A percentile compares a stretch with the other conserved stretches of the same genome.
Conservation (phyloP, 2,113 vertebrate genomes). For the Neolamprologus devosi region DNA sequence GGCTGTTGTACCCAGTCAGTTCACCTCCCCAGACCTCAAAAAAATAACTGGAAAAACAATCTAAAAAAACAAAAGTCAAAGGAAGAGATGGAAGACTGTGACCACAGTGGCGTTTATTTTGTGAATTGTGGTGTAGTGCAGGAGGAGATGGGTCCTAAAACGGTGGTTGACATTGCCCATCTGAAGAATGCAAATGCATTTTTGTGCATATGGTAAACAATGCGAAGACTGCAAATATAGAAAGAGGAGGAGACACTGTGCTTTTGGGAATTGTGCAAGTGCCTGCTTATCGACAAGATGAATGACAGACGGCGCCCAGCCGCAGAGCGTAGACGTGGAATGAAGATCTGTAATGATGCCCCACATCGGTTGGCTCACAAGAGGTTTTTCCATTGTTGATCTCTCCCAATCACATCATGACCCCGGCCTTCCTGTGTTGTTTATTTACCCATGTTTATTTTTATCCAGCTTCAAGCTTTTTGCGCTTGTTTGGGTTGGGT, state of each 20-base stretch:
- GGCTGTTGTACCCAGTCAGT: not conserved
- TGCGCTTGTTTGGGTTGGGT: not conserved
- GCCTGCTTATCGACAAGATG: not conserved
- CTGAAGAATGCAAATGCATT: not conserved
- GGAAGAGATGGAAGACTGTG: not conserved
- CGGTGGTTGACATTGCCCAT: not conserved
- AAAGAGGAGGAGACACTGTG: not conserved
- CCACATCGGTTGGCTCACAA: not conserved
- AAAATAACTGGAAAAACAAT: accelerated
- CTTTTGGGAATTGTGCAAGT: not conserved
- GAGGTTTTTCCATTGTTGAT: slow-evolving; percentile 41
- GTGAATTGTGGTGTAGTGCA: not conserved
- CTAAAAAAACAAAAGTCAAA: not conserved
- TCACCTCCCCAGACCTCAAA: not conserved
- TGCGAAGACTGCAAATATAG: slow-evolving; percentile 11
- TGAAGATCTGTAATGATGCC: slow-evolving; percentile 20
- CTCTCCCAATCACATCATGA: not conserved
- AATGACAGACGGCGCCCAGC: not conserved
- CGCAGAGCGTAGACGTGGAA: not conserved
- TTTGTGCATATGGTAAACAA: not conserved
- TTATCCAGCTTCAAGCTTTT: not conserved
- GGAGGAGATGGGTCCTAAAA: not conserved
- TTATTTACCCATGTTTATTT: slow-evolving; percentile 51
- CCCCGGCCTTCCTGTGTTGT: slow-evolving; percentile 18
- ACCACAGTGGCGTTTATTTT: not conserved